A percentile compares a stretch with the other conserved stretches of the same genome.
phyloP scores from a whole-genome alignment of 1,140 invertebrate genomes.

The Melipona quadrifasciata region DNA sequence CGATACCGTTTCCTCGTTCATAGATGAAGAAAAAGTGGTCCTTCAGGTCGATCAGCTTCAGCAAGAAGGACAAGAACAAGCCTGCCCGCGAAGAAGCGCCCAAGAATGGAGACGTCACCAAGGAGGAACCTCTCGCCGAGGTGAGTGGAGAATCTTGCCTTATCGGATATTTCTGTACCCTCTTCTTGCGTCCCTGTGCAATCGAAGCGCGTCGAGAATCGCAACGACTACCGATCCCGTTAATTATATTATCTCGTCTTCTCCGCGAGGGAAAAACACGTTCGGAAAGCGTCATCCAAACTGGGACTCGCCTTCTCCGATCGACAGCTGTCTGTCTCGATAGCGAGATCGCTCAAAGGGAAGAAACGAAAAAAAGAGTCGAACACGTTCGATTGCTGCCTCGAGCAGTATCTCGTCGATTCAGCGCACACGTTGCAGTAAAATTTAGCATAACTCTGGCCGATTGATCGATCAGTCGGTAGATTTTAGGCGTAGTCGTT shows the following conservation, averaged over 20 bases:
- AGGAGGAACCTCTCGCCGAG: constrained; percentile 80
- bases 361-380: too few species aligned
- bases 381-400: neutral
- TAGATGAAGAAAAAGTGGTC: constrained; percentile 93
- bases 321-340: neutral
- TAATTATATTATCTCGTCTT: neutral
- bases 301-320: neutral
- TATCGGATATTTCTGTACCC: neutral
- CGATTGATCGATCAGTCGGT: neutral
- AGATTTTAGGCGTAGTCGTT: neutral
- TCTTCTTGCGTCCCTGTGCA: neutral
- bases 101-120: constrained; percentile 80
- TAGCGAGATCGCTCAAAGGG: too few species aligned
- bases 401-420: neutral
- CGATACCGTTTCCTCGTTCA: constrained; percentile 61
- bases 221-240: neutral
- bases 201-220: neutral
- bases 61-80: constrained; percentile 92
- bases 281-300: neutral
- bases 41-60: constrained; percentile 91
- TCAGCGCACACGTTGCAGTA: neutral
- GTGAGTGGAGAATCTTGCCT: constrained; percentile 70
- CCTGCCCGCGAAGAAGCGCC: constrained; percentile 82
- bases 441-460: neutral
- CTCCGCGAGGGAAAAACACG: too few species aligned